phyloP scores from a whole-genome alignment of 2,888 invertebrate genomes.

The Girardia tigrina region DNA sequence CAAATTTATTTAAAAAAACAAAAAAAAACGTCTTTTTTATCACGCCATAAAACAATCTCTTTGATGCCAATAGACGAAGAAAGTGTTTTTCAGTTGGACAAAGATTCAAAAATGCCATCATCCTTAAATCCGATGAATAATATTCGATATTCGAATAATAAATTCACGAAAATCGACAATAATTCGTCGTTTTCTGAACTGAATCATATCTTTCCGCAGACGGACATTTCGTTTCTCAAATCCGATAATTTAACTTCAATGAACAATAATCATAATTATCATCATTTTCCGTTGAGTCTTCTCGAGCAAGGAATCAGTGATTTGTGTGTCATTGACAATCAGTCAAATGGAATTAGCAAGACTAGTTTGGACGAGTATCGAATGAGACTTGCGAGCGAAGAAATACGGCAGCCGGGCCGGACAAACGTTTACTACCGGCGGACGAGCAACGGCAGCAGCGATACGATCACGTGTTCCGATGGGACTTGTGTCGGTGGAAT shows the following conservation, averaged over 20 bases:
- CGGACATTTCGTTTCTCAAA: neutral
- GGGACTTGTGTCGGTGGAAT: neutral
- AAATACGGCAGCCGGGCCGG: neutral
- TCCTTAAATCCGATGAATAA: neutral
- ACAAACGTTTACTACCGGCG: neutral
- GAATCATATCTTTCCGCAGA: neutral
- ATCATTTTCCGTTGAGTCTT: too few relatives aligned
- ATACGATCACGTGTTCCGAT: neutral
- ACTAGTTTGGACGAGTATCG: neutral
- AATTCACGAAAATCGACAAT: conserved; percentile 6
- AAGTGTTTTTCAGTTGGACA: neutral
- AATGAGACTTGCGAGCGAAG: neutral
- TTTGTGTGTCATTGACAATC: neutral
- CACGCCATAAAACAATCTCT: too few relatives aligned
- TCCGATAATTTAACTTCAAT: neutral
- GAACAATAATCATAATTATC: too few relatives aligned
- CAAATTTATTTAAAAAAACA: neutral
- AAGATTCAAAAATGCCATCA: conserved; percentile 6
- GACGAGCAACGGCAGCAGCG: neutral
- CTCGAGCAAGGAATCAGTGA: conserved; percentile 18
- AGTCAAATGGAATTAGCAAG: neutral
- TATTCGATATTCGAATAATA: neutral
- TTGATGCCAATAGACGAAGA: conserved; percentile 12
- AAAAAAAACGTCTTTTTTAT: too few relatives aligned
- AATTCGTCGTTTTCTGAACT: neutral